phyloP scores from a whole-genome alignment of 2,797 vertebrate genomes.

The Melanitta fusca region DNA sequence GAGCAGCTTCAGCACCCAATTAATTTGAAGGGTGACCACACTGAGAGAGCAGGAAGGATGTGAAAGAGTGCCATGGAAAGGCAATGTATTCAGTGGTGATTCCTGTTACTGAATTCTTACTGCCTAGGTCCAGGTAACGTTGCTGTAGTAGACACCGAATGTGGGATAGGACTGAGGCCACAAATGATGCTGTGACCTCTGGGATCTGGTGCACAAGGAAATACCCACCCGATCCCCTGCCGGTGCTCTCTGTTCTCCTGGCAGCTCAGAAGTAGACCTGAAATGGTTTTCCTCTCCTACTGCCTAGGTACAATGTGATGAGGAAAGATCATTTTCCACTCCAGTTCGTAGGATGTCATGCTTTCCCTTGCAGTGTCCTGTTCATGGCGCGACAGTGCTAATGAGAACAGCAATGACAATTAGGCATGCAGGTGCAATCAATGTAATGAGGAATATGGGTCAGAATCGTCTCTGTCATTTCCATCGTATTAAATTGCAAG shows the following conservation, averaged over 20 bases:
- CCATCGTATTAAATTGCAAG: background rate
- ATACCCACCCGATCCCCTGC: rapidly evolving
- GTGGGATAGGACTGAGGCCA: background rate
- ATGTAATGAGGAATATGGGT: background rate
- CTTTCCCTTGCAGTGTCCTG: background rate
- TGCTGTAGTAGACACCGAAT: rapidly evolving
- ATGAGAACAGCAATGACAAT: background rate
- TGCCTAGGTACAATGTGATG: background rate
- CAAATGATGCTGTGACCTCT: background rate
- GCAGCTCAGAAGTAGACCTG: background rate
- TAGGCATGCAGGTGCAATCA: background rate
- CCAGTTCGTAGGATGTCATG: rapidly evolving
- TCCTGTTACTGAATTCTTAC: background rate
- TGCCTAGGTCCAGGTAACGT: rapidly evolving
- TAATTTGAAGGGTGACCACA: background rate
- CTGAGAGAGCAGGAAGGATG: background rate
- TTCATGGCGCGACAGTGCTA: background rate
- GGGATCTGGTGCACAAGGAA: background rate
- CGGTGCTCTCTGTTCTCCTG: background rate
- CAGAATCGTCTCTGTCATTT: background rate
- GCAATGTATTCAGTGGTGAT: background rate
- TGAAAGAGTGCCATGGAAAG: background rate
- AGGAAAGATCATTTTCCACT: background rate
- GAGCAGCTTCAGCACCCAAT: background rate
- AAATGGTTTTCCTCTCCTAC: background rate